Evolutionary conservation across 2,888 invertebrate genomes (phyloP).

Genomic region (Hyles lineata): DNA sequence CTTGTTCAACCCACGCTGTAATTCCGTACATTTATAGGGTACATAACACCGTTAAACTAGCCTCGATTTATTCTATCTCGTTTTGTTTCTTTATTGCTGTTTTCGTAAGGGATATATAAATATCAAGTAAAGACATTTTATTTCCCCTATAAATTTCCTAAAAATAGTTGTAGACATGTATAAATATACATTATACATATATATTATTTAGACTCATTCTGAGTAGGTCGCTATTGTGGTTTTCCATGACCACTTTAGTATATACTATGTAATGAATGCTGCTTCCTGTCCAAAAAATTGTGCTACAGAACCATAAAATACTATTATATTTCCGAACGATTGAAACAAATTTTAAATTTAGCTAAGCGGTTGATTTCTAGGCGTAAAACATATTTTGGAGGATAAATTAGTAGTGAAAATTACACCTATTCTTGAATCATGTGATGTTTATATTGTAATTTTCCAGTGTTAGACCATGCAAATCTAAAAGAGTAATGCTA

Average conservation of each 20-base stretch:
- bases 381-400: too few species aligned
- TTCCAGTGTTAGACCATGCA: neutral
- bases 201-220: neutral
- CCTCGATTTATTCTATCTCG: constrained; percentile 2
- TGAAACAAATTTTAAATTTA: too few species aligned
- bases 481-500: neutral
- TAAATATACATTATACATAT: neutral
- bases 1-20: constrained; percentile 11
- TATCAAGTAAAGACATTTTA: neutral
- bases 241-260: constrained; percentile 11
- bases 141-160: neutral
- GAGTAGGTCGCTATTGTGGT: neutral
- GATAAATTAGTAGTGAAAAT: neutral
- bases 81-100: neutral
- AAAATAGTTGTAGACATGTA: neutral
- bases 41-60: constrained; percentile 14
- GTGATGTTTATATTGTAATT: too few species aligned
- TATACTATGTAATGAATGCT: neutral
- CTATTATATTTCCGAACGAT: too few species aligned
- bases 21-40: constrained; percentile 5
- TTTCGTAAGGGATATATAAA: neutral
- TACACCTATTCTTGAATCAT: too few species aligned
- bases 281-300: neutral
- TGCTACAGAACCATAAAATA: too few species aligned
- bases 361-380: too few species aligned